Conservation (phyloP, 2,888 invertebrate genomes). For the Shargacucullia verbasci region DNA sequence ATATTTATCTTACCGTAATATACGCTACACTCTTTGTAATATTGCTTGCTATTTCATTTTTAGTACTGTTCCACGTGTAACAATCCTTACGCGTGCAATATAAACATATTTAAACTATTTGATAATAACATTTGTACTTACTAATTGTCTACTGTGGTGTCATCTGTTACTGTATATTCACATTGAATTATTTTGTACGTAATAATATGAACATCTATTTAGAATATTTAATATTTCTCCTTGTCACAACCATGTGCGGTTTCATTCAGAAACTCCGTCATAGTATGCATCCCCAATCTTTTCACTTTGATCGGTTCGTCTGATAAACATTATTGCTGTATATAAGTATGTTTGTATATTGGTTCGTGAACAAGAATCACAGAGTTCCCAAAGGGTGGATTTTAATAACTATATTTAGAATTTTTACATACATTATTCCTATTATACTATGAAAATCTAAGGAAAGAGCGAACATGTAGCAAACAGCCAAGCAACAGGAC, state of each 20-base stretch:
- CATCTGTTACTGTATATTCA: slow-evolving; percentile 31
- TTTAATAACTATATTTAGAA: background rate
- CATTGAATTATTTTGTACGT: slow-evolving; percentile 27
- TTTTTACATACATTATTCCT: slow-evolving; percentile 19
- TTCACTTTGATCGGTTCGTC: background rate
- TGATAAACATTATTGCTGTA: background rate
- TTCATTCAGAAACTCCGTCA: slow-evolving; percentile 16
- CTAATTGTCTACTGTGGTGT: slow-evolving; percentile 33
- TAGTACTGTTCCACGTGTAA: slow-evolving; percentile 2
- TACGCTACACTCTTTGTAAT: slow-evolving; percentile 46
- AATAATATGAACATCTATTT: slow-evolving; percentile 11
- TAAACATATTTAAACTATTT: slow-evolving; percentile 31
- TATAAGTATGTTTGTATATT: background rate
- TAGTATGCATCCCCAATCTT: slow-evolving; percentile 10
- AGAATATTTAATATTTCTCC: slow-evolving; percentile 21
- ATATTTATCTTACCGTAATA: slow-evolving; percentile 40
- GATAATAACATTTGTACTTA: slow-evolving; percentile 40
- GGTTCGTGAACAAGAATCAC: slow-evolving; percentile 26
- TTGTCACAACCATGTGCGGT: slow-evolving; percentile 44
- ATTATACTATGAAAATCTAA: slow-evolving; percentile 17
- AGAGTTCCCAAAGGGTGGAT: slow-evolving; percentile 6
- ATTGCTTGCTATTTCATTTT: slow-evolving; percentile 35
- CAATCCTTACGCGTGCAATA: slow-evolving; percentile 14
- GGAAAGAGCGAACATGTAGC: slow-evolving; percentile 27
- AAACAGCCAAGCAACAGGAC: slow-evolving; percentile 76